Percentiles rank a stretch among this genome's conserved stretches.
These are phyloP conservation scores for Forbesichthys agassizii DNA, from an alignment of 2,113 vertebrate genomes.

Conservation along the genomic window DNA sequence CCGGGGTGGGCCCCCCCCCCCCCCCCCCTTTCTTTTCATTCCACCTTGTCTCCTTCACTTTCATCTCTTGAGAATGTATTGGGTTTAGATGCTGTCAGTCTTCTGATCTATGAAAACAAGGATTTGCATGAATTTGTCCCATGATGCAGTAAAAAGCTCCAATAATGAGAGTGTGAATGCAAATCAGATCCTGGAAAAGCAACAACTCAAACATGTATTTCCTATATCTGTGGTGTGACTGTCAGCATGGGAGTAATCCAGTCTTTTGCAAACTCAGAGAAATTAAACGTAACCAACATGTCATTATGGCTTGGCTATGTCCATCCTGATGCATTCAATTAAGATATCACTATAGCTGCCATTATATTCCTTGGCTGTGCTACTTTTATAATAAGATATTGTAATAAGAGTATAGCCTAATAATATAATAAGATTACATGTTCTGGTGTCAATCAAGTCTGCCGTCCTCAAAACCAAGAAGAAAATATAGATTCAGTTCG, in stretches of 20 bases:
- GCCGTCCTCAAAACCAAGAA: not conserved
- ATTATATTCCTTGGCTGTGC: no score
- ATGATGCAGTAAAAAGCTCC: slow-evolving; percentile 13
- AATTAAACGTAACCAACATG: not conserved
- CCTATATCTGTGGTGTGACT: not conserved
- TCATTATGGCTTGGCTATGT: not conserved
- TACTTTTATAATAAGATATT: no score
- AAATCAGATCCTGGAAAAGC: not conserved
- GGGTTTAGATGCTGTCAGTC: not conserved
- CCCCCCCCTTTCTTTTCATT: no score
- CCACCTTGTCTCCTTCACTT: no score
- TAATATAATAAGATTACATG: no score
- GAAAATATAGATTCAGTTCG: not conserved
- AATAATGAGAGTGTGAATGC: not conserved
- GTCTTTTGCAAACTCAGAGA: not conserved
- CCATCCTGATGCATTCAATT: not conserved
- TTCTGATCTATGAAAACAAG: slow-evolving; percentile 12
- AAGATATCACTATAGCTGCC: no score
- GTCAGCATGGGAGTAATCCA: not conserved
- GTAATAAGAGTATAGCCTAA: no score
- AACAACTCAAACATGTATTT: not conserved
- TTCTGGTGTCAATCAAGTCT: not conserved
- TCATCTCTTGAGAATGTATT: not conserved
- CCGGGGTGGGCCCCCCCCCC: no score
- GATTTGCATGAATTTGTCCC: not conserved